These are phyloP conservation scores for Apodemus speciosus DNA, from an alignment of 2,113 vertebrate species.

Conservation along the genomic window DNA sequence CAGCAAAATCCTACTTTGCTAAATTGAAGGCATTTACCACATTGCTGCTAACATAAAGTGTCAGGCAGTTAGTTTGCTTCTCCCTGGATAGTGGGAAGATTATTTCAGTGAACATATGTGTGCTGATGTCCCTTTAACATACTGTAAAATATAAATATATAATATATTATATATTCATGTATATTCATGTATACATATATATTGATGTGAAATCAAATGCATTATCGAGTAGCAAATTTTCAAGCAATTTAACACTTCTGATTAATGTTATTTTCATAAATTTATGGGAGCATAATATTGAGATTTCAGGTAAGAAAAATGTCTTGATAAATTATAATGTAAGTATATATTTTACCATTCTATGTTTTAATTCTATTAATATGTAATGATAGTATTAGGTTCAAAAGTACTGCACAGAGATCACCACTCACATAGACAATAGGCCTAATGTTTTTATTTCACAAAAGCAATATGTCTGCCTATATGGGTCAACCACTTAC, in stretches of 20 bases:
- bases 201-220: too few species aligned
- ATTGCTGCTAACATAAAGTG: not conserved
- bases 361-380: not conserved
- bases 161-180: not conserved
- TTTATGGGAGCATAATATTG: not conserved
- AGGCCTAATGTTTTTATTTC: too few species aligned
- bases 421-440: too few species aligned
- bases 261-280: not conserved
- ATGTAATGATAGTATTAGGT: too few species aligned
- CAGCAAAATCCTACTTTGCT: not conserved
- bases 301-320: not conserved
- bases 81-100: not conserved
- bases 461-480: too few species aligned
- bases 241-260: not conserved
- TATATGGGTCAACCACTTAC: too few species aligned
- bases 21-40: not conserved
- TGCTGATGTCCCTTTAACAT: not conserved
- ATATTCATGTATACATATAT: too few species aligned
- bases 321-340: not conserved
- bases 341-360: not conserved
- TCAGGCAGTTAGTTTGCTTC: not conserved
- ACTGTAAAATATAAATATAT: not conserved
- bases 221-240: not conserved
- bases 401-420: too few species aligned
- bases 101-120: too few species aligned